phyloP scores from a whole-genome alignment of 2,797 vertebrate genomes.

The Danio aesculapii region DNA sequence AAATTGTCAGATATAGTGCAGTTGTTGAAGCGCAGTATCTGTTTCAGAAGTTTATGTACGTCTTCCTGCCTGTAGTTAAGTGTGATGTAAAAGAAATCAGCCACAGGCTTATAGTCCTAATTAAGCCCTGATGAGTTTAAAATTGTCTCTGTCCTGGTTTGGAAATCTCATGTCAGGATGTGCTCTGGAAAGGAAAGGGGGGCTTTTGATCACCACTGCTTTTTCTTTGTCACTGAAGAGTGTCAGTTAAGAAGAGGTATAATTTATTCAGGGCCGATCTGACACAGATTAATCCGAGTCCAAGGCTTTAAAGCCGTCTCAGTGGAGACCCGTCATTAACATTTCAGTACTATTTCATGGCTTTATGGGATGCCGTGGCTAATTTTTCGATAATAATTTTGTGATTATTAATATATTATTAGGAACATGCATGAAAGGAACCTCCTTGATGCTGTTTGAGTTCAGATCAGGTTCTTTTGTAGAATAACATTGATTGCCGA shows the following conservation, averaged over 20 bases:
- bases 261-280: constrained; percentile 46
- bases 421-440: background rate
- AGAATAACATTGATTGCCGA: background rate
- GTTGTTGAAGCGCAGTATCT: background rate
- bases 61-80: constrained; percentile 44
- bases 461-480: background rate
- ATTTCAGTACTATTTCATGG: constrained; percentile 7
- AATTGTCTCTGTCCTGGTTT: constrained; percentile 51
- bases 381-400: background rate
- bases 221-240: constrained; percentile 41
- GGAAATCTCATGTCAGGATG: constrained; percentile 49
- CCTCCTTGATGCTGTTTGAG: background rate
- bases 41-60: constrained; percentile 39
- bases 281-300: constrained; percentile 45
- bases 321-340: constrained; percentile 32
- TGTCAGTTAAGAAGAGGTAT: constrained; percentile 41
- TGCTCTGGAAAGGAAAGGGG: constrained; percentile 25
- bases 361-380: background rate
- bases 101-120: constrained; percentile 54
- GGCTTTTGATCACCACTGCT: constrained; percentile 44
- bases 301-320: constrained; percentile 21
- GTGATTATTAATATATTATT: constrained; percentile 2
- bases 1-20: too few relatives aligned
- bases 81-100: constrained; percentile 47
- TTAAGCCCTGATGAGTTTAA: constrained; percentile 56